Evolutionary conservation across 2,888 invertebrate genomes (phyloP).

Genomic region (Parapristionchus giblindavisi): DNA sequence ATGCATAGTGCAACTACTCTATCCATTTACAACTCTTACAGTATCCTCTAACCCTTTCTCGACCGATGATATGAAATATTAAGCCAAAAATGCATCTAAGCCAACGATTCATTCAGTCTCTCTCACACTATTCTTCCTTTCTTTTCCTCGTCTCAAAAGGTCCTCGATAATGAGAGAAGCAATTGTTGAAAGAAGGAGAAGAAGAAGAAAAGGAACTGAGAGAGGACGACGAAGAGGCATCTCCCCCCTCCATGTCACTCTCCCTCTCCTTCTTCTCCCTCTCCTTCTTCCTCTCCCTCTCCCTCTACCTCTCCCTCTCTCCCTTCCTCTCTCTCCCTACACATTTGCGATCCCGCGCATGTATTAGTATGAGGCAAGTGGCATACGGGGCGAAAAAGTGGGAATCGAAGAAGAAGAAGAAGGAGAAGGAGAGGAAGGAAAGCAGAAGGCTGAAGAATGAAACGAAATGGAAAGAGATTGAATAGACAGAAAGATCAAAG

Average conservation of each 20-base stretch:
- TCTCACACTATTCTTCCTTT: too few species aligned
- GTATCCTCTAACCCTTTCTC: too few species aligned
- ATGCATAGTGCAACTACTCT: too few species aligned
- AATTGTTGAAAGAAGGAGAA: neutral
- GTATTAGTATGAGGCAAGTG: slow-evolving; percentile 2
- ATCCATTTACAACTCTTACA: too few species aligned
- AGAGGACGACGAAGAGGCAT: neutral
- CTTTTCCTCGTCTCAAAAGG: too few species aligned
- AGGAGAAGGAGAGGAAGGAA: slow-evolving; percentile 15
- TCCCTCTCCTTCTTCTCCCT: neutral
- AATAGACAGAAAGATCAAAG: too few species aligned
- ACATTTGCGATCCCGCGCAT: slow-evolving; percentile 23
- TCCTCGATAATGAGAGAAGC: neutral
- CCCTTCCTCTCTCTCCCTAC: too few species aligned
- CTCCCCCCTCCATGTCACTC: neutral
- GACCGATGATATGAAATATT: too few species aligned
- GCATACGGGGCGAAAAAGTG: neutral
- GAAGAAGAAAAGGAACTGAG: neutral
- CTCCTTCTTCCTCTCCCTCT: neutral
- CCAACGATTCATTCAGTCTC: too few species aligned
- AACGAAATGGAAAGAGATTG: too few species aligned
- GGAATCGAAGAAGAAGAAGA: neutral
- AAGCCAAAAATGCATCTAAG: too few species aligned
- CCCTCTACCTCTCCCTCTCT: neutral
- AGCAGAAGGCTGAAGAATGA: neutral